Conservation (phyloP, 2,113 vertebrate genomes). For the Haemorhous mexicanus region DNA sequence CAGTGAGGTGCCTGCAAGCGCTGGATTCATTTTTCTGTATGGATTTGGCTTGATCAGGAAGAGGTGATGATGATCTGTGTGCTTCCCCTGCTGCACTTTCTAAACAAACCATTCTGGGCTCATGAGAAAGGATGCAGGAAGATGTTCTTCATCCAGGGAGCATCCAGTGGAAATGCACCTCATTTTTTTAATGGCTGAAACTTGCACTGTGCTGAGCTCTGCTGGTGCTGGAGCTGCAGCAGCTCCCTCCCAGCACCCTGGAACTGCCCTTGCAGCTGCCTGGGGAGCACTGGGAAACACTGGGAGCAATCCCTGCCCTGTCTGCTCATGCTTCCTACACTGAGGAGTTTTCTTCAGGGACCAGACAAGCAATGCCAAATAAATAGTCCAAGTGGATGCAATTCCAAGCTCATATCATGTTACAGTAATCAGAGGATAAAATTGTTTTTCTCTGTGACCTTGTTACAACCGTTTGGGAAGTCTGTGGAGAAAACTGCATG, state of each 20-base stretch:
- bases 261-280: background rate
- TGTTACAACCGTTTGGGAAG: slow-evolving; percentile 32
- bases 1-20: background rate
- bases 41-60: background rate
- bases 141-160: background rate
- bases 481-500: slow-evolving; percentile 31
- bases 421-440: slow-evolving; percentile 56
- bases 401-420: slow-evolving; percentile 1
- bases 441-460: slow-evolving; percentile 64
- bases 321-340: background rate
- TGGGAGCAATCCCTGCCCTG: background rate
- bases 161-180: background rate
- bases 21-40: background rate
- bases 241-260: background rate
- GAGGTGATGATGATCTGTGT: background rate
- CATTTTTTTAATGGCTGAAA: background rate
- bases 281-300: background rate
- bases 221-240: background rate
- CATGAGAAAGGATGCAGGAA: background rate
- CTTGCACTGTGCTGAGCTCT: background rate
- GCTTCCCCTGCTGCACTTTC: background rate
- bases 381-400: slow-evolving; percentile 21
- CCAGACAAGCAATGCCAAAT: background rate
- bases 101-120: background rate
- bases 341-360: background rate